Evolutionary conservation across 2,888 invertebrate genomes (phyloP).

Genomic region (Phaonia tiefii): DNA sequence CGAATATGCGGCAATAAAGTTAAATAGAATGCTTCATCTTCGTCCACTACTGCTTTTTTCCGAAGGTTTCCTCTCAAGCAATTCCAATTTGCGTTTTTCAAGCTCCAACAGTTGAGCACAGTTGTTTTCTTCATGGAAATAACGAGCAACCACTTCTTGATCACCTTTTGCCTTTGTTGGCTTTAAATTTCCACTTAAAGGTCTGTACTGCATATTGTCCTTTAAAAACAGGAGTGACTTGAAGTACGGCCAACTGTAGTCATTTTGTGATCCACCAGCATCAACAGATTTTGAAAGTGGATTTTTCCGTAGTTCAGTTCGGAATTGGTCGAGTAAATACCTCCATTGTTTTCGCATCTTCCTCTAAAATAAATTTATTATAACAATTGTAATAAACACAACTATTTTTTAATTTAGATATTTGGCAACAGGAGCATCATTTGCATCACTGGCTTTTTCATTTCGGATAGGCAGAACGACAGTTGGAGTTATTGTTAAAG

Average conservation of each 20-base stretch:
- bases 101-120: constrained; percentile 28
- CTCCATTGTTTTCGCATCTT: constrained; percentile 23
- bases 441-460: constrained; percentile 36
- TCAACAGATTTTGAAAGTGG: constrained; percentile 25
- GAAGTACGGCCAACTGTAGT: constrained; percentile 14
- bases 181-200: constrained; percentile 11
- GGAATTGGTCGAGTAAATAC: constrained; percentile 29
- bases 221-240: constrained; percentile 8
- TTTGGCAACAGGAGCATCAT: too few relatives aligned
- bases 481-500: constrained; percentile 52
- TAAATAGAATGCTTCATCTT: constrained; percentile 8
- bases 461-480: constrained; percentile 51
- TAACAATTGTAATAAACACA: neutral
- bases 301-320: constrained; percentile 22
- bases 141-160: constrained; percentile 29
- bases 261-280: neutral
- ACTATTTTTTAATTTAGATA: constrained; percentile 36
- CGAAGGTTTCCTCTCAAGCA: constrained; percentile 32
- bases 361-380: constrained; percentile 11
- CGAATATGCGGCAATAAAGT: constrained; percentile 28
- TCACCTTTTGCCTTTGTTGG: neutral
- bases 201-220: neutral
- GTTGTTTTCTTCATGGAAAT: too few relatives aligned
- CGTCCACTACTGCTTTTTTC: constrained; percentile 15
- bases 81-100: constrained; percentile 22